Evolutionary conservation across 2,113 vertebrate genomes (phyloP), one percentile per base, ranked within the genome.

Genomic region (Labeo rohita): DNA sequence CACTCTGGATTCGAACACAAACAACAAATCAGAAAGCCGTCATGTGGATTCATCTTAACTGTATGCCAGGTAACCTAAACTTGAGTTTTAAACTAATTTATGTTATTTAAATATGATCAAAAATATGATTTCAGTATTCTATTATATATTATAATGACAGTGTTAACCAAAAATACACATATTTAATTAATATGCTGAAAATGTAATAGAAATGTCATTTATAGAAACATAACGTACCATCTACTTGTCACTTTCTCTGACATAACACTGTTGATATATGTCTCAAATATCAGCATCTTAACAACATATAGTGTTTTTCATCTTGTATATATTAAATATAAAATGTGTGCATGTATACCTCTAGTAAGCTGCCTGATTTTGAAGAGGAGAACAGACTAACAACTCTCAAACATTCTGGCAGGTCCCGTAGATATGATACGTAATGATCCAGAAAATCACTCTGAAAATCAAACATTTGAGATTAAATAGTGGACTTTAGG

Each of bases 381-480:
- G 90, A 63, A 45, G 91, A 92, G 21, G 91, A 66, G 6, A 94
- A 90, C 91, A 97, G 93, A 12, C 95, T 95, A 86, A 98, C 95
- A 82, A 97, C 93, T 0, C 96, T 96, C 85, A 99, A 95, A 90
- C 97, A 99, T 89, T 99, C 97, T 7, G 98, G 98, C 39, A 99
- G 94, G 88, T 99, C 98, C 91, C 96, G 97, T 91, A 99, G 93
- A 90, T 98, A 99, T 50, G 97, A 97, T 87, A 97, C 95, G 0
- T 99, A 99, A 88, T 97, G 97, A 90, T 98, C 97, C 93, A 99
- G 92, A 93, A 99, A 99, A 84, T 98, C 97, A 85, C 97, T 97
- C 98, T 99, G 92, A 72, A 86, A 87, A 92, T 63, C 36, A 83
- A 18, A 80, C 49, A 80, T 45, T 52, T 76, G 13, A 50, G 13